phyloP scores from a whole-genome alignment of 2,797 vertebrate genomes.

The Alca torda region DNA sequence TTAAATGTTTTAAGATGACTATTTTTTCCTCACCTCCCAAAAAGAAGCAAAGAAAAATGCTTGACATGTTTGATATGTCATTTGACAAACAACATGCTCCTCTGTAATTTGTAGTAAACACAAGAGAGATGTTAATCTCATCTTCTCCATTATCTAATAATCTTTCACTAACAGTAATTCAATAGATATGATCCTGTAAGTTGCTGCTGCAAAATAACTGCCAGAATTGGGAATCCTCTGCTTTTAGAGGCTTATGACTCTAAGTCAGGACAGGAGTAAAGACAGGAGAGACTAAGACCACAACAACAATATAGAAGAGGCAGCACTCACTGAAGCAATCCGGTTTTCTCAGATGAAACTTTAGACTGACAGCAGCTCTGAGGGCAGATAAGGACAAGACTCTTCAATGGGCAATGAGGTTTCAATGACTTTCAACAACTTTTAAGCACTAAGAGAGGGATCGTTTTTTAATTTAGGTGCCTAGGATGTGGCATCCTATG shows the following conservation, averaged over 20 bases:
- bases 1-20: not conserved
- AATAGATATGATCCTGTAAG: not conserved
- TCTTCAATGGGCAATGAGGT: not conserved
- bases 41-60: not conserved
- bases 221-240: not conserved
- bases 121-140: not conserved
- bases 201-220: not conserved
- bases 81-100: not conserved
- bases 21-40: not conserved
- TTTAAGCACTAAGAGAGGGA: not conserved
- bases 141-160: not conserved
- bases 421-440: not conserved
- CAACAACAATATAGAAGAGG: not conserved
- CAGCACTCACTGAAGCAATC: not conserved
- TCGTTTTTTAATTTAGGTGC: not conserved
- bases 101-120: not conserved
- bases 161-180: not conserved
- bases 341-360: not conserved
- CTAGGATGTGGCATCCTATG: not conserved
- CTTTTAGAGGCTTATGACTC: not conserved
- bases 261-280: not conserved
- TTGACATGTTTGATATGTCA: not conserved
- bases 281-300: not conserved
- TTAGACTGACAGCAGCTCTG: not conserved
- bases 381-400: not conserved